Evolutionary conservation across 2,888 invertebrate species (phyloP).

Genomic region (Alsophila aescularia): DNA sequence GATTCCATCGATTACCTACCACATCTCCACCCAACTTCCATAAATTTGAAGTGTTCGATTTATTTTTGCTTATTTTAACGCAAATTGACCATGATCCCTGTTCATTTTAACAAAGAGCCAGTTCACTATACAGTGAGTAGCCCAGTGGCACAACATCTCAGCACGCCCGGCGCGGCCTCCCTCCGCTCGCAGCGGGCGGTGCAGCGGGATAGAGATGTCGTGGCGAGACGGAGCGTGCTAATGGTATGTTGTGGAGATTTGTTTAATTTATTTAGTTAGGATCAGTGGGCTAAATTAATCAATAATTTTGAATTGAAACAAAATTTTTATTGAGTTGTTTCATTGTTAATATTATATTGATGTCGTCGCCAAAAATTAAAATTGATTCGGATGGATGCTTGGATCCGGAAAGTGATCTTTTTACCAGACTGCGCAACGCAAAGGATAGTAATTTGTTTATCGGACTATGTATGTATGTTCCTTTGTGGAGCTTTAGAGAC

Average conservation of each 20-base stretch:
- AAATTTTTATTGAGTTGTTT: not conserved
- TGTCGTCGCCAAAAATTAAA: too few relatives aligned
- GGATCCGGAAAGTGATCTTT: too few relatives aligned
- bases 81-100: constrained; percentile 24
- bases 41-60: too few relatives aligned
- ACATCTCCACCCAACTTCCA: too few relatives aligned
- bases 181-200: not conserved
- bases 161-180: constrained; percentile 2
- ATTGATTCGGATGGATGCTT: too few relatives aligned
- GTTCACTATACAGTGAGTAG: not conserved
- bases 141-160: constrained; percentile 11
- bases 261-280: constrained; percentile 1
- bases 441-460: too few relatives aligned
- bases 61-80: not conserved
- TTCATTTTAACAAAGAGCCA: not conserved
- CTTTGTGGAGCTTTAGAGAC: too few relatives aligned
- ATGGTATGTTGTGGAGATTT: constrained; percentile 1
- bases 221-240: constrained; percentile 3
- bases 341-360: too few relatives aligned
- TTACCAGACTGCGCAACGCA: too few relatives aligned
- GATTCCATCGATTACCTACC: too few relatives aligned
- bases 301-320: not conserved
- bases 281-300: constrained; percentile 3
- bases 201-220: constrained; percentile 12
- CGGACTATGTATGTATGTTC: too few relatives aligned